Evolutionary conservation across 2,113 vertebrate genomes (phyloP), one percentile per base, ranked within the genome.

Genomic region (Podocnemis expansa): DNA sequence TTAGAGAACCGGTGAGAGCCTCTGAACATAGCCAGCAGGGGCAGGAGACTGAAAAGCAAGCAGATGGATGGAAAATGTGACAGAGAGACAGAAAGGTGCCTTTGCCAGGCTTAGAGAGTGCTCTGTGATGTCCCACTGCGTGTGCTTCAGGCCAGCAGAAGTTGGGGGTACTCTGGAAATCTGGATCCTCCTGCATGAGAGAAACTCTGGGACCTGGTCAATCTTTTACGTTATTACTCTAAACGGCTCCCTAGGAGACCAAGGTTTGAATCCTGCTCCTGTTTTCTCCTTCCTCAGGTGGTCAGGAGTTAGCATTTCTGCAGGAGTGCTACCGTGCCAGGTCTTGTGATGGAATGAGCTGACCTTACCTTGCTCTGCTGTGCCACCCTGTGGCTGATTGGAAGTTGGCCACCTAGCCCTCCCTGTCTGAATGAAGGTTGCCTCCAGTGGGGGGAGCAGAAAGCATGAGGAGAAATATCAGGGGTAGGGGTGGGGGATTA

Each of bases 1-100:
- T 94, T 0, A 8, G 90, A 96, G 94, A 96, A 49, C 93, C 95
- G 93, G 94, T 96, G 96, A 96, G 96, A 94, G 89, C 94, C 86
- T 96, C 80, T 94, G 78, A 96, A 94, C 0, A 0, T 67, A 93
- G 91, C 92, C 93, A 91, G 91, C 88, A 95, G 91, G 93, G 96
- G 96, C 84, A 90, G 91, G 87, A 92, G 92, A 91, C 88, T 75
- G 92, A 78, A 97, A 93, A 90, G 87, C 89, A 96, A 95, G 90
- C 88, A 93, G 94, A 49, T 92, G 94, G 94, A 95, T 96, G 96
- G 96, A 1, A 52, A 90, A 83, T 88, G 75, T 80, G 82, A 84
- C 75, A 54, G 93, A 94, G 87, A 94, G 95, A 82, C 86, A 14
- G 75, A 80, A 1, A 0, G 19, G 27, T 0, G 5, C 0, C 91